These are phyloP conservation scores for Pogoniulus pusillus DNA, from an alignment of 2,797 vertebrate species.

Conservation along the genomic window DNA sequence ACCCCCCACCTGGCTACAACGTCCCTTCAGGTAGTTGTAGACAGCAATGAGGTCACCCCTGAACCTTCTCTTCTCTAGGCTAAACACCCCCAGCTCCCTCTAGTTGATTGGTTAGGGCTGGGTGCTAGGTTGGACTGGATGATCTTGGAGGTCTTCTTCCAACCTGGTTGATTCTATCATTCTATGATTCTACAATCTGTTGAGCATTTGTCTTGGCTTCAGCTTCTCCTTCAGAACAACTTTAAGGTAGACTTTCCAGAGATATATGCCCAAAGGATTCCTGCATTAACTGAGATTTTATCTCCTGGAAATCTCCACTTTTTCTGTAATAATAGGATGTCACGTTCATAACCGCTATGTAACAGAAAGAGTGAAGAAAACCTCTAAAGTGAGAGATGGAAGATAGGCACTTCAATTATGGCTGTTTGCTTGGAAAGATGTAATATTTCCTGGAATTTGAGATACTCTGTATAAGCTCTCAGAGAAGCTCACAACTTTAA, in stretches of 20 bases:
- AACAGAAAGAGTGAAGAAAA: constrained; percentile 32
- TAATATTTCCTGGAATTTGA: constrained; percentile 19
- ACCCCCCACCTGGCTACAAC: too few species aligned
- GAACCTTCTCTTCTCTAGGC: too few species aligned
- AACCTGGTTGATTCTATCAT: too few species aligned
- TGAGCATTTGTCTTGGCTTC: constrained; percentile 27
- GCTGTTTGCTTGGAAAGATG: constrained; percentile 14
- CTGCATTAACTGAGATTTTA: constrained; percentile 42
- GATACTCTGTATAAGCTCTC: background rate
- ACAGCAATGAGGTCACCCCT: too few species aligned
- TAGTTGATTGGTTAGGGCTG: too few species aligned
- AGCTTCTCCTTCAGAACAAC: background rate
- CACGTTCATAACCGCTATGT: background rate
- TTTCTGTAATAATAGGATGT: constrained; percentile 40
- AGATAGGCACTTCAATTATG: constrained; percentile 52
- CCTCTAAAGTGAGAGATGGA: constrained; percentile 37
- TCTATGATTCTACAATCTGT: too few species aligned
- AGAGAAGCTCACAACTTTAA: constrained; percentile 2
- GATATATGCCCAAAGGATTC: background rate
- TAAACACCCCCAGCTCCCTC: too few species aligned
- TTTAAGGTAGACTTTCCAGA: background rate
- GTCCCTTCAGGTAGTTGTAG: too few species aligned
- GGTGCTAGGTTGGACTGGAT: too few species aligned
- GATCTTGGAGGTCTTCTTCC: too few species aligned
- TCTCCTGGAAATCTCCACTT: constrained; percentile 33